Base-by-base conservation (phyloP, 2,797 vertebrate genomes). In the Synaphobranchus kaupii region DNA sequence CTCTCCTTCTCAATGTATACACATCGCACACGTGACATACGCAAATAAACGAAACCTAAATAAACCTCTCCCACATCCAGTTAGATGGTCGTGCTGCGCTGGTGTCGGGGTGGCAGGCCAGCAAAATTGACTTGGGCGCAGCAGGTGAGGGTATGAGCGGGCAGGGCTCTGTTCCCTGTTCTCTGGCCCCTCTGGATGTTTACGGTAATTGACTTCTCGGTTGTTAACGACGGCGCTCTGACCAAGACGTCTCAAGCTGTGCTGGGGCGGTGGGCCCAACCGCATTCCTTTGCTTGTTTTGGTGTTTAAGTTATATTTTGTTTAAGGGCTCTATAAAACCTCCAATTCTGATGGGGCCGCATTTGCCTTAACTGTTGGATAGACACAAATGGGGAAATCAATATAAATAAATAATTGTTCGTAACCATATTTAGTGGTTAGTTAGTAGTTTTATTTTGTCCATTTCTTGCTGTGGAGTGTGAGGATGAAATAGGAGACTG, bases 261-360 rank as follows among this genome's bases (percentile, higher is more conserved):
- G 78, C 78, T n/a, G 78, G 78, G 44, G 44, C 50, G 44, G n/a
- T 8, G 13, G 47, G 78, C 22, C 78, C 0, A 25, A 22, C 47
- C 47, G 15, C 78, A 81, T 81, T 81, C 78, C 47, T 81, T n/a
- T n/a, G 39, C 47, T 44, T 25, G 47, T 8, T 81, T 81, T 81
- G 44, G 39, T 50, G 78, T n/a, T 81, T 50, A 81, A 81, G 6
- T 81, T 50, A 3, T 50, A 81, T 50, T 81, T 81, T 48, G 47
- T 48, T 81, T 81, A 81, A 50, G 25, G 25, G 78, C 78, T 50
- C 78, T 50, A 81, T 50, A 81, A 81, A n/a, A 50, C 22, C 7
- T 25, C 44, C 44, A 50, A 50, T 50, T 81, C 44, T 78, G 39
- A 78, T 20, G 8, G 34, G 22, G 9, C 22, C 47, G 25, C 47